phyloP scores from a whole-genome alignment of 2,888 invertebrate species.

The Carcina quercana region DNA sequence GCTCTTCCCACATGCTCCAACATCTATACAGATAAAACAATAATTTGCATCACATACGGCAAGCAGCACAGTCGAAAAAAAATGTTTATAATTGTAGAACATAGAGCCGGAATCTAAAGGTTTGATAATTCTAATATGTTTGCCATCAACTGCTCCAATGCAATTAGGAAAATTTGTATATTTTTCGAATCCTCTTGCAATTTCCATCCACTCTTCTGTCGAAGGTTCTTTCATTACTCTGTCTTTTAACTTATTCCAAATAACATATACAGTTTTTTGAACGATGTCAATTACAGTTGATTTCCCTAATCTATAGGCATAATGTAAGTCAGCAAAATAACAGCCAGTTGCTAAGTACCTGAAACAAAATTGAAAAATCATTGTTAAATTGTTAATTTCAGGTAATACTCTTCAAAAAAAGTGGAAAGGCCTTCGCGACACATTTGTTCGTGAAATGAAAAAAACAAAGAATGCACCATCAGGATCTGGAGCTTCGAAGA shows the following conservation, averaged over 20 bases:
- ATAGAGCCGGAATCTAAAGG: neutral
- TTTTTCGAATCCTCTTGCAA: constrained; percentile 10
- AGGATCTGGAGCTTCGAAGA: no score
- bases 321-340: constrained; percentile 8
- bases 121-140: neutral
- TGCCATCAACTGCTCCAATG: neutral
- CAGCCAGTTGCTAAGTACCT: constrained; percentile 11
- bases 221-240: constrained; percentile 7
- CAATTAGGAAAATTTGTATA: constrained; percentile 3
- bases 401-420: no score
- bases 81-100: constrained; percentile 1
- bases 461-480: no score
- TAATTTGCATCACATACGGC: constrained; percentile 12
- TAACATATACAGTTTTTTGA: neutral
- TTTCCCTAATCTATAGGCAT: constrained; percentile 6
- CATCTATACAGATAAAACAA: constrained; percentile 10
- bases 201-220: constrained; percentile 9
- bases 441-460: no score
- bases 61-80: constrained; percentile 3
- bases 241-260: neutral
- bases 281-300: constrained; percentile 11
- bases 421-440: no score
- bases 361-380: constrained; percentile 8
- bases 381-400: no score
- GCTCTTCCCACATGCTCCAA: constrained; percentile 3